Conservation (phyloP, 2,888 invertebrate species). For the Tenodera sinensis region DNA sequence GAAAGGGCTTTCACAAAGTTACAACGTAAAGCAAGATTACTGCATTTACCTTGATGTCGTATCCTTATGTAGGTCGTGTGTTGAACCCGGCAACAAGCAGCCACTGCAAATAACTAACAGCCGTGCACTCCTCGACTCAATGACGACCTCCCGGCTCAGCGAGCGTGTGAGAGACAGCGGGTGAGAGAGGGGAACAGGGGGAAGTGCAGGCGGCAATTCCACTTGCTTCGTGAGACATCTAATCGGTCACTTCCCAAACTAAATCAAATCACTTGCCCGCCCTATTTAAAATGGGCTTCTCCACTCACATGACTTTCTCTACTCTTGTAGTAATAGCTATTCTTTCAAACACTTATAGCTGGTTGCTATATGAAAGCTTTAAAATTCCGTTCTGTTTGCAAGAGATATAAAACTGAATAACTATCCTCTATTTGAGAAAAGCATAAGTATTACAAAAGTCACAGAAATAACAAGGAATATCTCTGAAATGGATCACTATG, state of each 20-base stretch:
- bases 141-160: not conserved
- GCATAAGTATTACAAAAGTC: too few species aligned
- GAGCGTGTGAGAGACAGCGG: too few species aligned
- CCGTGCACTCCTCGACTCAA: too few species aligned
- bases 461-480: too few species aligned
- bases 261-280: not conserved
- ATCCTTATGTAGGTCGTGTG: not conserved
- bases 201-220: not conserved
- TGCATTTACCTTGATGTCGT: not conserved
- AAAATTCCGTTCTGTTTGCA: too few species aligned
- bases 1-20: not conserved
- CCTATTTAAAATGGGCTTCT: not conserved
- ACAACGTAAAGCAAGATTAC: not conserved
- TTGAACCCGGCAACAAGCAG: not conserved
- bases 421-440: too few species aligned
- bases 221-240: not conserved
- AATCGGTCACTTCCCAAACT: not conserved
- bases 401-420: too few species aligned
- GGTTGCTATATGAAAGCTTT: too few species aligned
- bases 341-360: too few species aligned
- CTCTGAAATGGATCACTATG: too few species aligned
- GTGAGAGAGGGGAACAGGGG: not conserved
- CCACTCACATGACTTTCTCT: too few species aligned
- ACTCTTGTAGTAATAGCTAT: too few species aligned
- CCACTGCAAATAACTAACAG: not conserved